phyloP scores from a whole-genome alignment of 1,140 invertebrate species.

The Cotesia glomerata region DNA sequence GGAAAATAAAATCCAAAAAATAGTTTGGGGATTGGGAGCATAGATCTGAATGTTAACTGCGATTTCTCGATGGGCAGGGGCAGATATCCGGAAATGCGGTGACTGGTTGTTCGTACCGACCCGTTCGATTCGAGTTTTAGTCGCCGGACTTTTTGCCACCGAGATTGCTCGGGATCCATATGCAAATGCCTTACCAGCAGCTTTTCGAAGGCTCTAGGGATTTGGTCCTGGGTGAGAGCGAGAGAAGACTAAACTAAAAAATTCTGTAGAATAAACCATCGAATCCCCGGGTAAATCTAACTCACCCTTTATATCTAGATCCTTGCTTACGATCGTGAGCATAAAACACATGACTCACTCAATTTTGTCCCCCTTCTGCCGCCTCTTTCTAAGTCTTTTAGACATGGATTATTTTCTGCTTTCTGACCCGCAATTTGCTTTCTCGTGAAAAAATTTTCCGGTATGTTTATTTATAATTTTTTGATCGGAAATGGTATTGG shows the following conservation, averaged over 20 bases:
- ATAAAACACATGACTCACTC: conserved; percentile 12
- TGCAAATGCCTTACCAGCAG: conserved; percentile 8
- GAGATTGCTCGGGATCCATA: conserved; percentile 13
- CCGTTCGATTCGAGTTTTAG: neutral
- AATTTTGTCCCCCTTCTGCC: no score
- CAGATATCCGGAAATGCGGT: neutral
- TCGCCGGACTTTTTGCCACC: conserved; percentile 1
- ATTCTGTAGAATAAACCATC: conserved; percentile 12
- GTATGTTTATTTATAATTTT: no score
- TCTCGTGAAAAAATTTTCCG: no score
- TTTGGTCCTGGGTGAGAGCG: neutral
- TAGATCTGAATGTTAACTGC: neutral
- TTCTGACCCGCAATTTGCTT: no score
- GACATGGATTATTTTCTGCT: no score
- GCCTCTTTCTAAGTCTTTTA: no score
- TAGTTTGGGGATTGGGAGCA: neutral
- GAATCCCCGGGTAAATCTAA: neutral
- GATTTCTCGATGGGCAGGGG: neutral
- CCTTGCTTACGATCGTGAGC: neutral
- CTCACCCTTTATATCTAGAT: neutral
- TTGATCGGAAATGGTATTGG: no score
- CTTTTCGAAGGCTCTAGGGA: no score
- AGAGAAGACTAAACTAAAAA: neutral
- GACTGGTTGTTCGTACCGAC: no score
- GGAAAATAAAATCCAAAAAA: neutral